A percentile compares a stretch with the other conserved stretches of the same genome.
Evolutionary conservation across 2,797 vertebrate species (phyloP).

Genomic region (Anguilla marmorata): DNA sequence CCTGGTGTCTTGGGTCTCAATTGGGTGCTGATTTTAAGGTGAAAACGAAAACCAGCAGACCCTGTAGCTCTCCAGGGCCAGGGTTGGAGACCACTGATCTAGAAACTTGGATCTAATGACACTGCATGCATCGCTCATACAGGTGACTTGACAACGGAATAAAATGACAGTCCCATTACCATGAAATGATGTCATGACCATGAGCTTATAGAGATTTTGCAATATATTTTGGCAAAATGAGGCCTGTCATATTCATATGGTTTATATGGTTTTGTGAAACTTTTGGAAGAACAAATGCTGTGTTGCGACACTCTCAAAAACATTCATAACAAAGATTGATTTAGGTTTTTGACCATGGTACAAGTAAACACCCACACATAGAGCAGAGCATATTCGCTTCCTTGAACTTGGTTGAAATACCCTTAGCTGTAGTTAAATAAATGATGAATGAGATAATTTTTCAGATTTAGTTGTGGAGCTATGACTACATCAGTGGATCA

Average conservation of each 20-base stretch:
- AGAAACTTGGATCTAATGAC: not conserved
- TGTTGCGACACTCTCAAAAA: not conserved
- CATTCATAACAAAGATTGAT: constrained; percentile 19
- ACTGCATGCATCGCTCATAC: not conserved
- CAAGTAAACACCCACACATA: constrained; percentile 12
- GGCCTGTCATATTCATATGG: not conserved
- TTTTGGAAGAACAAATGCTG: constrained; percentile 26
- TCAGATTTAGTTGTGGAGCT: not conserved
- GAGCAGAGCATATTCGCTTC: constrained; percentile 11
- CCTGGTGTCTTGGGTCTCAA: no score
- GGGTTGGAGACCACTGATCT: no score
- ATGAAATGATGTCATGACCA: not conserved
- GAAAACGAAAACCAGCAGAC: no score
- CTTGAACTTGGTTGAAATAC: constrained; percentile 22
- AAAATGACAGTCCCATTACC: not conserved
- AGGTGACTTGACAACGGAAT: not conserved
- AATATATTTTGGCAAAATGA: not conserved
- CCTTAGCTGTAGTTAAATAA: constrained; percentile 28
- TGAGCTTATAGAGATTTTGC: not conserved
- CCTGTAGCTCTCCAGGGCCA: no score
- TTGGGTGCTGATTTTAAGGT: no score
- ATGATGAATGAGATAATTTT: constrained; percentile 35
- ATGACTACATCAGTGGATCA: not conserved
- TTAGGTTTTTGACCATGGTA: constrained; percentile 26
- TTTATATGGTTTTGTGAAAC: constrained; percentile 37